Percentiles rank a stretch among this genome's conserved stretches.
Evolutionary conservation across 2,797 vertebrate genomes (phyloP).

Genomic region (Cynodonichthys magdalenae): DNA sequence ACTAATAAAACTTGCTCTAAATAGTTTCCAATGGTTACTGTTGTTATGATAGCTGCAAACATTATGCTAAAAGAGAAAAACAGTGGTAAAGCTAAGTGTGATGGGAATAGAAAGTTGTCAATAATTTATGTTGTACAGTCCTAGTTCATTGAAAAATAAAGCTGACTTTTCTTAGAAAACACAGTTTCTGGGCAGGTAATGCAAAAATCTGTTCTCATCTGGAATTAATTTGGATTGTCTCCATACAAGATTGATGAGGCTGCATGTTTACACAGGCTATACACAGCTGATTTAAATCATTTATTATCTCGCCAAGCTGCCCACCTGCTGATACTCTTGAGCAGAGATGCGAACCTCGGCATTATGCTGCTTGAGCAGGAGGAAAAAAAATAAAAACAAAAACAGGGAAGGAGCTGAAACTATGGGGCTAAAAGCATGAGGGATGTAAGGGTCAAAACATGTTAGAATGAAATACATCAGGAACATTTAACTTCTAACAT

Average conservation of each 20-base stretch:
- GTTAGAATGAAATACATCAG: conserved; percentile 19
- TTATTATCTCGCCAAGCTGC: conserved; percentile 32
- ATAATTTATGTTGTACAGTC: conserved; percentile 57
- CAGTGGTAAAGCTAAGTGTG: conserved; percentile 1
- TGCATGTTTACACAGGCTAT: conserved; percentile 48
- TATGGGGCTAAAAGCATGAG: background rate
- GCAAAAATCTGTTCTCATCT: conserved; percentile 43
- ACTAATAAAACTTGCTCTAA: conserved; percentile 41
- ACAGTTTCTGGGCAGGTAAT: conserved; percentile 45
- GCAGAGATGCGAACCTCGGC: conserved; percentile 34
- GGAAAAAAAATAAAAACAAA: background rate
- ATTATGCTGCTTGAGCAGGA: background rate
- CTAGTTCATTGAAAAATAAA: conserved; percentile 34
- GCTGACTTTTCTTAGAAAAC: background rate
- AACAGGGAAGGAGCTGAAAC: background rate
- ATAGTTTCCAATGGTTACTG: conserved; percentile 48
- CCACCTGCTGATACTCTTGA: conserved; percentile 45
- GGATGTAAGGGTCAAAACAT: conserved; percentile 33
- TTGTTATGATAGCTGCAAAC: conserved; percentile 44
- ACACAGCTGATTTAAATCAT: conserved; percentile 63
- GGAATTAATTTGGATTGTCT: conserved; percentile 66
- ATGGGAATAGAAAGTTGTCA: conserved; percentile 42
- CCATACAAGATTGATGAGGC: conserved; percentile 68
- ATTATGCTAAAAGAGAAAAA: conserved; percentile 43
- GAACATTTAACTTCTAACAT: too few species aligned